Conservation (phyloP, 2,888 invertebrate genomes). For the Homarus gammarus region DNA sequence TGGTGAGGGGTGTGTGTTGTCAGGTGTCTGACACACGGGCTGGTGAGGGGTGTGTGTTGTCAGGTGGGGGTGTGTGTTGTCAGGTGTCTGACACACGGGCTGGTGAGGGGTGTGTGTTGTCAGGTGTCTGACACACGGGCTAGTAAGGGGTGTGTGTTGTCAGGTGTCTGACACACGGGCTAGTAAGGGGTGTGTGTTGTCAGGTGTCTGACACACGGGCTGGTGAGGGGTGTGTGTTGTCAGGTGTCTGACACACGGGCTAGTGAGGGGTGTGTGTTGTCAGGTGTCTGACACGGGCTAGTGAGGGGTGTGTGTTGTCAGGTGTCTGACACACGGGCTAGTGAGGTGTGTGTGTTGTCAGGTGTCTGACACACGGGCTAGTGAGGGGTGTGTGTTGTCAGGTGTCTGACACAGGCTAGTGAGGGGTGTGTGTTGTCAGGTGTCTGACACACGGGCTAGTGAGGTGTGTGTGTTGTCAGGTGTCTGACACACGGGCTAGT, state of each 20-base stretch:
- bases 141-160: background rate
- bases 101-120: too few species aligned
- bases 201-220: background rate
- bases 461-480: slow-evolving; percentile 9
- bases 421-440: background rate
- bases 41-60: background rate
- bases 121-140: too few species aligned
- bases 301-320: background rate
- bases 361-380: background rate
- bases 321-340: background rate
- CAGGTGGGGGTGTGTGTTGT: background rate
- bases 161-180: background rate
- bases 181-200: background rate
- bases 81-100: too few species aligned
- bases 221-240: background rate
- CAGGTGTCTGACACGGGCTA: background rate
- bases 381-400: background rate
- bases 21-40: background rate
- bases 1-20: background rate
- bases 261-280: background rate
- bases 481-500: background rate
- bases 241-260: background rate
- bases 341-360: background rate
- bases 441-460: background rate
- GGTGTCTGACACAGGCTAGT: background rate